Evolutionary conservation across 1,140 invertebrate species (phyloP).

Genomic region (Leguminivora glycinivorella): DNA sequence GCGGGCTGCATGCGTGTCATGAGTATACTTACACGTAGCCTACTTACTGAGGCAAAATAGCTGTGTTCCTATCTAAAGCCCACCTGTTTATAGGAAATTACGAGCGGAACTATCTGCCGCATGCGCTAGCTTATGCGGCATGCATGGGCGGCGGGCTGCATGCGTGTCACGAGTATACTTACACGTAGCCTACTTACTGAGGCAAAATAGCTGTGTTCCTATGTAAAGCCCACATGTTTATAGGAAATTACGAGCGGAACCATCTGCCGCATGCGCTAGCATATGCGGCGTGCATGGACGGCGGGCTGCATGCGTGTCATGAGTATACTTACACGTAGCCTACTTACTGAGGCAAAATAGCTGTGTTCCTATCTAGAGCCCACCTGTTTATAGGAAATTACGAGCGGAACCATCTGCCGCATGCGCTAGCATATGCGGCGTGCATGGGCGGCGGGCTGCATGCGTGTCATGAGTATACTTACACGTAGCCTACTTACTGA

Average conservation of each 20-base stretch:
- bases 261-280: conserved; percentile 85
- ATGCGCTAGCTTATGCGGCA: conserved; percentile 79
- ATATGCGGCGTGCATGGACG: conserved; percentile 83
- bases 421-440: conserved; percentile 84
- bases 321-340: no score
- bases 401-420: conserved; percentile 85
- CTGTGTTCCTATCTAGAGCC: no score
- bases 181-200: not conserved
- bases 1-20: conserved; percentile 69
- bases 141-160: conserved; percentile 81
- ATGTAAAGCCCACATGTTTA: no score
- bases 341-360: no score
- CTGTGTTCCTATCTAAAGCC: no score
- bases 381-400: no score
- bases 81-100: no score
- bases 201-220: no score
- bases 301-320: conserved; percentile 69
- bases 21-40: not conserved
- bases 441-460: conserved; percentile 81
- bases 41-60: conserved; percentile 41
- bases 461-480: conserved; percentile 37
- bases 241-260: conserved; percentile 81
- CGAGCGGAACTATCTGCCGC: conserved; percentile 79
- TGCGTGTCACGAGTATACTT: conserved; percentile 38
- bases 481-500: conserved; percentile 79